These are phyloP conservation scores for Megalurothrips usitatus DNA, from an alignment of 2,888 invertebrate genomes.

Conservation along the genomic window DNA sequence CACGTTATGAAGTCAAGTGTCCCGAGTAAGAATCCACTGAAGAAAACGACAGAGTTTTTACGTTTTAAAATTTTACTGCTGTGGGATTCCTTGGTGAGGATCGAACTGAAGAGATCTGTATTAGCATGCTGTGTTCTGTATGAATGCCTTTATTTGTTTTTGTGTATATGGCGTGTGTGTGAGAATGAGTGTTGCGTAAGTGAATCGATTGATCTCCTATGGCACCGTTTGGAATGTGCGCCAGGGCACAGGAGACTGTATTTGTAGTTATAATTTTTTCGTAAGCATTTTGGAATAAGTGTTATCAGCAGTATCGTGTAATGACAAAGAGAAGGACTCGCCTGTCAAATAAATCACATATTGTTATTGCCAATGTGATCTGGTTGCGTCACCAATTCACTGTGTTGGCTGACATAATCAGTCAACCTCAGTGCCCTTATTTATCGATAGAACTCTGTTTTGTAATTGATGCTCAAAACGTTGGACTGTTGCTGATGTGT, in stretches of 20 bases:
- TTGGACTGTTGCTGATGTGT: not conserved
- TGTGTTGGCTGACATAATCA: not conserved
- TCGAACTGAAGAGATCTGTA: not conserved
- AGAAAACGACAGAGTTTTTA: no score
- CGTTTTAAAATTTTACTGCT: not conserved
- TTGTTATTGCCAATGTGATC: no score
- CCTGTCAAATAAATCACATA: no score
- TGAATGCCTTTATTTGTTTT: not conserved
- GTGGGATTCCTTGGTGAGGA: not conserved
- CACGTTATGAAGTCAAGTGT: no score
- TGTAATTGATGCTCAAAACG: not conserved
- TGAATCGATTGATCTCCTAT: not conserved
- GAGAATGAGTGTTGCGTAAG: not conserved
- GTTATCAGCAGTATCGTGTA: not conserved
- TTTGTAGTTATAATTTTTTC: not conserved
- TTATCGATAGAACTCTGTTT: no score
- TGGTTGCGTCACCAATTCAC: no score
- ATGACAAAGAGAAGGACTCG: no score
- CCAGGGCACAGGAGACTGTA: not conserved
- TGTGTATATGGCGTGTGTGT: not conserved
- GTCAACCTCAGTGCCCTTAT: not conserved
- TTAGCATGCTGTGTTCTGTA: slow-evolving; percentile 4
- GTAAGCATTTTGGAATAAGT: not conserved
- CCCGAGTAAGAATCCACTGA: no score
- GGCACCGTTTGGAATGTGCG: not conserved